phyloP scores from a whole-genome alignment of 2,113 vertebrate genomes.

The Proterorhinus semilunaris region DNA sequence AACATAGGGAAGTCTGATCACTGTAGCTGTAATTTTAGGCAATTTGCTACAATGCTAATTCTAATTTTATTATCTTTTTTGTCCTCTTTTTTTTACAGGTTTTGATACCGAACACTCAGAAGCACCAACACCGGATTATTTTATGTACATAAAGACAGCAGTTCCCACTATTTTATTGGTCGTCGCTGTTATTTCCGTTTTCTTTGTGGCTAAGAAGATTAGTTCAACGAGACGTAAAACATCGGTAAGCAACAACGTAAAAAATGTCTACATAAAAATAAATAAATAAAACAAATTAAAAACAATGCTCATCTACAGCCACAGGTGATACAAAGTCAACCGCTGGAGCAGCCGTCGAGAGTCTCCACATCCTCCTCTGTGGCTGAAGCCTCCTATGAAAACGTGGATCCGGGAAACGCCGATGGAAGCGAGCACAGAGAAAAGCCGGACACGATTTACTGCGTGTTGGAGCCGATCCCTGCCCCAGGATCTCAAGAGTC shows the following conservation, averaged over 20 bases:
- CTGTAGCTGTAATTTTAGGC: background rate
- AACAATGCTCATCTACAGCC: background rate
- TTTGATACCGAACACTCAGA: rapidly evolving
- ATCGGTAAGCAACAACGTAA: constrained; percentile 22
- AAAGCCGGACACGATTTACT: constrained; percentile 6
- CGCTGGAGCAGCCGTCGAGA: background rate
- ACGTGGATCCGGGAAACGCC: background rate
- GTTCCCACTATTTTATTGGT: rapidly evolving
- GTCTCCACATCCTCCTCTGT: constrained; percentile 24
- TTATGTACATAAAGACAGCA: rapidly evolving
- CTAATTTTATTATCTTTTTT: rapidly evolving
- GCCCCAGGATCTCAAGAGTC: rapidly evolving
- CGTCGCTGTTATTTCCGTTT: rapidly evolving
- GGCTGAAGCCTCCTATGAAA: constrained; percentile 40
- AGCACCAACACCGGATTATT: rapidly evolving
- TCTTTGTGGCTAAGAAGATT: background rate
- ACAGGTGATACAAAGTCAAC: constrained; percentile 2
- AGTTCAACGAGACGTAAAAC: background rate
- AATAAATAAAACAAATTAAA: background rate
- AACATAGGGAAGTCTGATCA: too few species aligned
- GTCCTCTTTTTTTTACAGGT: constrained; percentile 25
- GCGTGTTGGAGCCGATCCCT: background rate
- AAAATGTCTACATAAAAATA: background rate
- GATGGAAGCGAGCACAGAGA: background rate
- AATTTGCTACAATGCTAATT: background rate